Base-by-base conservation (phyloP, 2,113 vertebrate genomes). In the Catharus fuscescens region DNA sequence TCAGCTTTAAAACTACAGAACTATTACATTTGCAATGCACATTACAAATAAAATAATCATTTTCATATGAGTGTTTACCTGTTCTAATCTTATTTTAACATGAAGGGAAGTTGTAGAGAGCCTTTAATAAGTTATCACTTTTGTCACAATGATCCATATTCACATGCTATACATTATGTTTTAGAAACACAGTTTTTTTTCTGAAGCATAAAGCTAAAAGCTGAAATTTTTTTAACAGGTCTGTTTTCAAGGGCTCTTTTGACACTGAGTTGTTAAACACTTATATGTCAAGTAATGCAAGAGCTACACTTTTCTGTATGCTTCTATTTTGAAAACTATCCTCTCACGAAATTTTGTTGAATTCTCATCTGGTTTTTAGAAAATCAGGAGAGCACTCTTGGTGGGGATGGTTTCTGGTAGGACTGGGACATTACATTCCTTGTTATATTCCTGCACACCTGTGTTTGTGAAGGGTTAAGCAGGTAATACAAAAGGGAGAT, bases 1-100 rank as follows among this genome's bases (percentile, higher is more conserved):
- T 95, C 54, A 91, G 61, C 61, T 96, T 95, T 66, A 90, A 73
- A 94, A 91, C 61, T 59, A 81, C 64, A 81, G 79, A 94, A 54
- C 54, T 94, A 32, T 92, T 93, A 72, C 32, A 84, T 69, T 84
- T 95, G 57, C 76, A 74, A 70, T 73, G 47, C 92, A 89, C 54
- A 31, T n/a, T 66, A 88, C 88, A 56, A 44, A 76, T 91, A 64
- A 95, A 92, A 91, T 74, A 92, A 95, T 92, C 65, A 82, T 94
- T 94, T 93, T 93, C 54, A 86, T 38, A 34, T n/a, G n/a, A 86
- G 24, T 34, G 16, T 89, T 50, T 94, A 34, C 72, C 56, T 66
- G 73, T 77, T 80, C 86, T 89, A 86, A 90, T 92, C 67, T 86
- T 86, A 62, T 71, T 92, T 96, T 90, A 42, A 87, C 62, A 77